Evolutionary conservation across 2,888 invertebrate genomes (phyloP), one percentile per base, ranked within the genome.

Genomic region (Neocrepidodera transversa): DNA sequence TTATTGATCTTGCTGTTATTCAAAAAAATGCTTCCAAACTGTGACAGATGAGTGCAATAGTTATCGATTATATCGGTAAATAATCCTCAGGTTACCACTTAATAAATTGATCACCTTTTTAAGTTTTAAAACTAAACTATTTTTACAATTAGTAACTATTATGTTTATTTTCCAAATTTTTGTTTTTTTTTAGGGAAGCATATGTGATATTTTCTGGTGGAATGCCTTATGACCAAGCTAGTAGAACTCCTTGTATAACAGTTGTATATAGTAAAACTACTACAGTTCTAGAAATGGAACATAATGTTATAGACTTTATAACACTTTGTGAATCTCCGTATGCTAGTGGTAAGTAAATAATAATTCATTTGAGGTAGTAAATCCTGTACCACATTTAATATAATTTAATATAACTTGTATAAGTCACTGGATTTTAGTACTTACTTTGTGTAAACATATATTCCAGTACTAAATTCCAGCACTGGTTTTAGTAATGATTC

Each of bases 281-380:
- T 68, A 97, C 97, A 23, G 97, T 98, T 63, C 85, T 99, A 74
- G 98, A 99, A 86, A 98, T 99, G 98, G 98, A 99, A 79, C 95
- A 98, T 83, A 92, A 91, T 76, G 96, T 99, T 64, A 88, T 98
- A 64, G 97, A 97, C 86, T 98, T 99, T 83, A 89, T 97, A 76
- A 93, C 95, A 59, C 86, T 98, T 58, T 96, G 96, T 82, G 95
- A 96, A 80, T 94, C 92, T 70, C 97, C 97, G 16, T 97, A 93
- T 86, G 85, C 89, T 64, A 92, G 92, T 78, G 95, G 95, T 95
- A 78, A 79, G 83, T 40, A 32, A 14, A n/a, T n/a, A n/a, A n/a
- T n/a, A n/a, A n/a, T n/a, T n/a, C n/a, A 14, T 17, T 13, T 4
- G 14, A 14, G 10, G n/a, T 30, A 26, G 26, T n/a, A 47, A 7